Evolutionary conservation across 2,888 invertebrate species (phyloP).

Genomic region (Pheosia tremula): DNA sequence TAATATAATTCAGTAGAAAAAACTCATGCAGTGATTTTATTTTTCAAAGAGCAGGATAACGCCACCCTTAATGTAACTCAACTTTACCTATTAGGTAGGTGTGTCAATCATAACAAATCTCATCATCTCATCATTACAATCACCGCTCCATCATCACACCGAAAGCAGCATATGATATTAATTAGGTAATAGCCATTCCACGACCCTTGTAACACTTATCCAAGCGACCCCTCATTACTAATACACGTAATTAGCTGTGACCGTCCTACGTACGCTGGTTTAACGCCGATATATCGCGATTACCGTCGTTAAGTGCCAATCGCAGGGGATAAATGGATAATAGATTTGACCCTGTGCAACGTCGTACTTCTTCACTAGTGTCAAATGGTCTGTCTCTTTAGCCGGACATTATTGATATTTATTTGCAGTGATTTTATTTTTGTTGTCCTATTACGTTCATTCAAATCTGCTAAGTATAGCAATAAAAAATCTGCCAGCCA

Average conservation of each 20-base stretch:
- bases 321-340: slow-evolving; percentile 61
- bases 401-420: slow-evolving; percentile 39
- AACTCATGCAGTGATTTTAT: too few species aligned
- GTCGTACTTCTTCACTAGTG: slow-evolving; percentile 73
- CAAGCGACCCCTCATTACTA: slow-evolving; percentile 69
- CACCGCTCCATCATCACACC: slow-evolving; percentile 28
- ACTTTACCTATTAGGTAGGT: too few species aligned
- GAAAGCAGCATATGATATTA: slow-evolving; percentile 58
- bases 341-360: slow-evolving; percentile 54
- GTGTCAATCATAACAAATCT: too few species aligned
- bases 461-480: background rate
- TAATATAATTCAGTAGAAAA: too few species aligned
- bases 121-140: slow-evolving; percentile 28
- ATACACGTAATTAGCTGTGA: slow-evolving; percentile 77
- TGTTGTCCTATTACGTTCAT: too few species aligned
- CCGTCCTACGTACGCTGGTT: slow-evolving; percentile 63
- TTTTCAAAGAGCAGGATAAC: too few species aligned
- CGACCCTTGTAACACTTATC: slow-evolving; percentile 34
- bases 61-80: too few species aligned
- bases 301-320: slow-evolving; percentile 73
- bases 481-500: background rate
- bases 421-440: slow-evolving; percentile 36
- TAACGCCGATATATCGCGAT: slow-evolving; percentile 75
- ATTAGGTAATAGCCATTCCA: slow-evolving; percentile 44
- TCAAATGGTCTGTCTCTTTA: slow-evolving; percentile 48